Evolutionary conservation across 2,113 vertebrate species (phyloP), one percentile per base, ranked within the genome.

Genomic region (Callipepla californica): DNA sequence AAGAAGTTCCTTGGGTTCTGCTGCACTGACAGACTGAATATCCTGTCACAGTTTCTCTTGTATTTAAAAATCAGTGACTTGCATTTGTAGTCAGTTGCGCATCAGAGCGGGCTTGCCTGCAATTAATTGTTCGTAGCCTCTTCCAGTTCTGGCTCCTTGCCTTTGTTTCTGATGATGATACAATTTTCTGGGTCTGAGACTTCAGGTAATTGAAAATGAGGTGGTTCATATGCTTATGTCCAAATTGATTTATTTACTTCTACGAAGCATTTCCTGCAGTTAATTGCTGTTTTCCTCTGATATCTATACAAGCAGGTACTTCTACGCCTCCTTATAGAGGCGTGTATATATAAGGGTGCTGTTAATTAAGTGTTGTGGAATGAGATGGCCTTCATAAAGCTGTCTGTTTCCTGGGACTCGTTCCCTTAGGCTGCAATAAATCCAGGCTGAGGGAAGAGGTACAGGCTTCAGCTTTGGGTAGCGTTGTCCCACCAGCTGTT

Each of bases 51-150:
- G 32, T 81, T 87, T 62, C 85, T 70, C 40, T 44, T 70, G 20
- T 58, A 70, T 93, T 95, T 91, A 93, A 93, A 93, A 95, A 92
- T 87, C 79, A 94, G 94, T 92, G 20, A 72, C 89, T 94, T 69
- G 38, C 69, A 26, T 92, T 90, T 94, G 83, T 80, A 89, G 77
- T 75, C 73, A 72, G 47, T 68, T 76, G 86, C 92, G 66, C 69
- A 81, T 65, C 25, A 83, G 88, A 75, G 83, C 18, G n/a, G 47
- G 50, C 65, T 65, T 86, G 10, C 79, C 74, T 67, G 70, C 89
- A 82, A 83, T 92, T 87, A 94, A 80, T 90, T 96, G 72, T 51
- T 77, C 45, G 48, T 70, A 70, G 38, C 68, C 47, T 63, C 34
- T 87, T 62, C 86, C 80, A 62, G 48, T 17, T 26, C 51, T 48